Evolutionary conservation across 2,888 invertebrate genomes (phyloP).

Genomic region (Gastrophysa polygoni): DNA sequence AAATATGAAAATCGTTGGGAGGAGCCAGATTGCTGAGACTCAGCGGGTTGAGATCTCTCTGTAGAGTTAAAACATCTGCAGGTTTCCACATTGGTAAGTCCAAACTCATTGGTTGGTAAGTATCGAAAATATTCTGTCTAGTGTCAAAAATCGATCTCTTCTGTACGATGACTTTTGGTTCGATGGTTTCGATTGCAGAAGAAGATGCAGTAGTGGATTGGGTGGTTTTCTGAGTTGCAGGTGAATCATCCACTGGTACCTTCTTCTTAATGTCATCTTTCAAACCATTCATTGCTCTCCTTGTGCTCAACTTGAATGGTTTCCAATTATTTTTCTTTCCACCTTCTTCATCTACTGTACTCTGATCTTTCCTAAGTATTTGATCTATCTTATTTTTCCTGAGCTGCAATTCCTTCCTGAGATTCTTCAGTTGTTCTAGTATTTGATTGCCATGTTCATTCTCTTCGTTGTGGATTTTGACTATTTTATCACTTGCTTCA

Average conservation of each 20-base stretch:
- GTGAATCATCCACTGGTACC: not conserved
- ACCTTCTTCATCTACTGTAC: not conserved
- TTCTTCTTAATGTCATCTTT: not conserved
- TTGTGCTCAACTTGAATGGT: not conserved
- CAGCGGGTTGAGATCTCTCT: conserved; percentile 21
- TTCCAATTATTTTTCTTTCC: no score
- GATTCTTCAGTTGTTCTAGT: conserved; percentile 7
- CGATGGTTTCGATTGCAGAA: not conserved
- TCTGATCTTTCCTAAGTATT: conserved; percentile 1
- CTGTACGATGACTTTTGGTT: not conserved
- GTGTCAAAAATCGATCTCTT: conserved; percentile 31
- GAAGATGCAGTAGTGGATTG: no score
- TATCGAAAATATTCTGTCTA: conserved; percentile 28
- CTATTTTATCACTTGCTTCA: not conserved
- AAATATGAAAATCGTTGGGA: conserved; percentile 23
- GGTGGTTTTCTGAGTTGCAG: not conserved
- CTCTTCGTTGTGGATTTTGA: conserved; percentile 1
- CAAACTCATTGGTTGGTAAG: conserved; percentile 37
- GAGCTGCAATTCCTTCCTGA: conserved; percentile 17
- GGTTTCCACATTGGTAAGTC: conserved; percentile 42
- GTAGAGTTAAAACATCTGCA: conserved; percentile 36
- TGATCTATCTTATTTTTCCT: conserved; percentile 16
- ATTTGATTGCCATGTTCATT: not conserved
- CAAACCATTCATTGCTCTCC: not conserved
- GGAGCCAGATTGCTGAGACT: conserved; percentile 15